Base-by-base conservation (phyloP, 2,797 vertebrate species). In the Lycodopsis pacificus region DNA sequence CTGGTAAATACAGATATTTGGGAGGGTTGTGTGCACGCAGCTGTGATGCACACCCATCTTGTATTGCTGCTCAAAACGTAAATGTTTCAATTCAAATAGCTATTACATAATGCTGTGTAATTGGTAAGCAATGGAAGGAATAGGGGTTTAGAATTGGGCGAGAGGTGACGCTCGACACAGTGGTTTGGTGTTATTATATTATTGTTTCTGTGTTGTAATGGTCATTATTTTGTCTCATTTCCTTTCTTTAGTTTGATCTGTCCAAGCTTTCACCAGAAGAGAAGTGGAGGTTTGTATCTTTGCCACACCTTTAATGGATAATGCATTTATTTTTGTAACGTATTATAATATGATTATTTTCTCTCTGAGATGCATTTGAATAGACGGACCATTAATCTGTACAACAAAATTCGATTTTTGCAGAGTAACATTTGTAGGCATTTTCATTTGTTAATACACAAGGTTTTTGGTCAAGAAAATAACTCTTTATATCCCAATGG, bases 251-350 rank as follows among this genome's bases (percentile, higher is more conserved):
- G 98, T 92, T 97, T 11, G 97, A 99, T 76, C 83, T 98, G 79
- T 97, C 98, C 5, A 95, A 97, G 79, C 95, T 99, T 63, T 97
- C 97, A 70, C 97, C 98, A 8, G 98, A 99, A 69, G 98, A 99
- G 82, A 95, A 97, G 87, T 99, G 98, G 98, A 97, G 97, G 98
- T 99, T 82, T 94, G 97, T 96, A n/a, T 80, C 11, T 81, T 67
- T n/a, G 17, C 22, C 20, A 40, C 34, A 46, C 7, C 25, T 57
- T 32, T 58, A 46, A 46, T 74, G 9, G 2, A 65, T 49, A 8
- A 27, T 53, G 0, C 3, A 22, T 67, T 64, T 25, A 25, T 54
- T 65, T 63, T 30, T 58, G 5, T 17, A n/a, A 25, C 2, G 14
- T 34, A 54, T 22, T 51, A 15, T 56, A n/a, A 9, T 10, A 53